Evolutionary conservation across 1,140 invertebrate genomes (phyloP).

Genomic region (Hestina assimilis): DNA sequence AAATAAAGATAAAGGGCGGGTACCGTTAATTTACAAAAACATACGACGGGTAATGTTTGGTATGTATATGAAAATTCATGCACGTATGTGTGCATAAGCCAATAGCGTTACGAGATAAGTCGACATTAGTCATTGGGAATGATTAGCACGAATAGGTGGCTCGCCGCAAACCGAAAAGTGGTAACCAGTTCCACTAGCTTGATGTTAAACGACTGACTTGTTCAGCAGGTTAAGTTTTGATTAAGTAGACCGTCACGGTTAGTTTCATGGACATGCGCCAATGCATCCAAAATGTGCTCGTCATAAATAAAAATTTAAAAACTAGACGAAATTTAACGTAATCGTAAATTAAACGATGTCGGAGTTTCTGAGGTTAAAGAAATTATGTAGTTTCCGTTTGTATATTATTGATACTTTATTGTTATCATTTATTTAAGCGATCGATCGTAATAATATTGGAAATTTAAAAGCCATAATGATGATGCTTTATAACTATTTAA

Average conservation of each 20-base stretch:
- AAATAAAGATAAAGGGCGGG: not conserved
- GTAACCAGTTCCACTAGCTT: slow-evolving; percentile 54
- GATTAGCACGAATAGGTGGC: slow-evolving; percentile 44
- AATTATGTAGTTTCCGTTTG: too few species aligned
- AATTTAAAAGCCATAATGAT: too few species aligned
- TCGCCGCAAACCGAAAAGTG: slow-evolving; percentile 33
- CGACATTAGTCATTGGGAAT: slow-evolving; percentile 43
- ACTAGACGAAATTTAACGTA: too few species aligned
- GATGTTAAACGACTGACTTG: slow-evolving; percentile 18
- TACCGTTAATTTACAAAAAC: not conserved
- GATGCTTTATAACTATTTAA: too few species aligned
- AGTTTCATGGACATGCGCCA: slow-evolving; percentile 37
- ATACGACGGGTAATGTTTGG: not conserved
- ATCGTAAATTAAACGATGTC: too few species aligned
- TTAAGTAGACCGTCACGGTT: slow-evolving; percentile 48
- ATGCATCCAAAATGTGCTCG: slow-evolving; percentile 26
- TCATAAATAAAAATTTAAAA: too few species aligned
- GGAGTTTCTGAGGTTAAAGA: too few species aligned
- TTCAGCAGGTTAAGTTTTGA: slow-evolving; percentile 36
- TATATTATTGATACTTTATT: too few species aligned
- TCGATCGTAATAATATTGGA: too few species aligned
- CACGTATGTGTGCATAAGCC: not conserved
- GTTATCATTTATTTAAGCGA: too few species aligned
- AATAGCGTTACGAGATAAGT: slow-evolving; percentile 20
- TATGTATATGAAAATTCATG: not conserved